These are phyloP conservation scores for Momotus momota DNA, from an alignment of 2,797 vertebrate genomes.

Conservation along the genomic window DNA sequence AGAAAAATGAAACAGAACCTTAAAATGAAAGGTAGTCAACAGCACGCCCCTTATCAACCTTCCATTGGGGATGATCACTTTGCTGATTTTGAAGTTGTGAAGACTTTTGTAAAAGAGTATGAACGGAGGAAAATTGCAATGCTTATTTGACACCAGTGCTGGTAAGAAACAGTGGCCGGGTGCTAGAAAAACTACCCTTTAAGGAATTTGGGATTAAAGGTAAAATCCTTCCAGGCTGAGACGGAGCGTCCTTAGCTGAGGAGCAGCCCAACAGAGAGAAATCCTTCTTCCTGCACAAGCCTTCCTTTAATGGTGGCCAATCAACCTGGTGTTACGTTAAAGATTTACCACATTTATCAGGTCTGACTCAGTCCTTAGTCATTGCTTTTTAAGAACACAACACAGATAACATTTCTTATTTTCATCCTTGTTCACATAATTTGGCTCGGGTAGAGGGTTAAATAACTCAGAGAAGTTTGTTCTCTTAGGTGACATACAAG, in stretches of 20 bases:
- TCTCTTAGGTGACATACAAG: background rate
- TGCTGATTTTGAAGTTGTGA: background rate
- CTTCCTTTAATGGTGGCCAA: background rate
- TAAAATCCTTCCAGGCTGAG: background rate
- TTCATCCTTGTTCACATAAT: background rate
- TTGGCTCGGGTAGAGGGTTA: background rate
- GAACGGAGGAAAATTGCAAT: background rate
- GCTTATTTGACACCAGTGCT: background rate
- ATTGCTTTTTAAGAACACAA: background rate
- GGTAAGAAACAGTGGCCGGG: background rate
- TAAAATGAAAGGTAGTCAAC: background rate
- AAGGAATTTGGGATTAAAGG: background rate
- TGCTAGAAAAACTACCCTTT: background rate
- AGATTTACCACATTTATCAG: slow-evolving; percentile 14
- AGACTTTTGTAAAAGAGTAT: background rate
- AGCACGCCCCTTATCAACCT: background rate
- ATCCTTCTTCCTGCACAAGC: background rate
- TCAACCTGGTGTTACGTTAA: background rate
- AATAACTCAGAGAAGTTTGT: background rate
- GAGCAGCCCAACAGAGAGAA: background rate
- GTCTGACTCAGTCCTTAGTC: slow-evolving; percentile 55
- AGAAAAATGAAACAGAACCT: background rate
- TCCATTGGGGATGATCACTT: background rate
- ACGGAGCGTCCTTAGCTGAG: background rate
- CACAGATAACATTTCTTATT: background rate